These are phyloP conservation scores for Metopia argyrocephala DNA, from an alignment of 2,888 invertebrate genomes.

Conservation along the genomic window DNA sequence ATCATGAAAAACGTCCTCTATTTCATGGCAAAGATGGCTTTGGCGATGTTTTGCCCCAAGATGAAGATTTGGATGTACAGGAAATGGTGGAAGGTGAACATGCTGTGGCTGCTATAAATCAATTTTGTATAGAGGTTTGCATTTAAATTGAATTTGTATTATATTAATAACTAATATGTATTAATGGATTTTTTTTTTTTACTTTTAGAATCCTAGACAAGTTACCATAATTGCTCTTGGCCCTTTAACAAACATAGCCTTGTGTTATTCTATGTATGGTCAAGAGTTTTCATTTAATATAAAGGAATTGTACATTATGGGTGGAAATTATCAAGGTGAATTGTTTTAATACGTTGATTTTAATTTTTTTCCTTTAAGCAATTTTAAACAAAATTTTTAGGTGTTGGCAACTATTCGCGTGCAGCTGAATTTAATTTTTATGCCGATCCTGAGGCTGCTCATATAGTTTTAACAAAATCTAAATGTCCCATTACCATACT, in stretches of 20 bases:
- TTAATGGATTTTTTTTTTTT: neutral
- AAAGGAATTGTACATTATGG: constrained; percentile 87
- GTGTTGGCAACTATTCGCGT: constrained; percentile 81
- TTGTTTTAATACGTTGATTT: neutral
- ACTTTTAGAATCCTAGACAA: constrained; percentile 79
- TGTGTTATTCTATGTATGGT: constrained; percentile 85
- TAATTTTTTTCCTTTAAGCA: neutral
- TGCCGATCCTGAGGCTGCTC: constrained; percentile 87
- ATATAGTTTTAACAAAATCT: constrained; percentile 83
- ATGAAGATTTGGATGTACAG: constrained; percentile 77
- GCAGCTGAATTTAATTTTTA: constrained; percentile 89
- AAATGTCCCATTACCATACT: constrained; percentile 81
- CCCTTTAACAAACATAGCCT: constrained; percentile 88
- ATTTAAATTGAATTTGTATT: neutral
- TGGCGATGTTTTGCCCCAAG: constrained; percentile 81
- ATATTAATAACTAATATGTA: neutral
- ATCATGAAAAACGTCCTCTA: constrained; percentile 73
- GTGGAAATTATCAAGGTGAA: constrained; percentile 85
- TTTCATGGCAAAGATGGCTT: constrained; percentile 86
- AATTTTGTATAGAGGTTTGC: constrained; percentile 81
- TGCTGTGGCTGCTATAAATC: constrained; percentile 82
- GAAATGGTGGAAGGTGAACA: constrained; percentile 80
- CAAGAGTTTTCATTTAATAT: constrained; percentile 81
- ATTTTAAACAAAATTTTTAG: constrained; percentile 66
- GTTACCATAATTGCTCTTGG: constrained; percentile 84